Evolutionary conservation across 2,113 vertebrate genomes (phyloP).

Genomic region (Prionailurus bengalensis): DNA sequence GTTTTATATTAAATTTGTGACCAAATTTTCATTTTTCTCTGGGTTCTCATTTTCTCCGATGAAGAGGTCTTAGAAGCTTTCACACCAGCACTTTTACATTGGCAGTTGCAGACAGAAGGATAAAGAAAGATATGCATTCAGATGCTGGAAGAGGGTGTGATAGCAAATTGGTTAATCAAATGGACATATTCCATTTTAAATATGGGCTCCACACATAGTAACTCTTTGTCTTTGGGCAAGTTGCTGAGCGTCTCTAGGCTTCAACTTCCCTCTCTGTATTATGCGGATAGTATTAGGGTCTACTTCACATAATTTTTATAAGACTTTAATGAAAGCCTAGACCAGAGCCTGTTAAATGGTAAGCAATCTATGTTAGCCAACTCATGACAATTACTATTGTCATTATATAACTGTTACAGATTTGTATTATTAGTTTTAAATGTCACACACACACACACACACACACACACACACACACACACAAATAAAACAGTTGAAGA

Average conservation of each 20-base stretch:
- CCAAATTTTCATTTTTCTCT: slow-evolving; percentile 72
- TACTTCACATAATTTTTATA: background rate
- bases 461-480: background rate
- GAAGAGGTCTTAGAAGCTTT: slow-evolving; percentile 25
- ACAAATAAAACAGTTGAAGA: background rate
- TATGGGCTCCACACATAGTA: background rate
- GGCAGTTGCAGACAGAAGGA: background rate
- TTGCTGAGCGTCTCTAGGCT: background rate
- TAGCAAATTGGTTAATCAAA: background rate
- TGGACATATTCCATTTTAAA: background rate
- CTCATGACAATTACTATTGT: background rate
- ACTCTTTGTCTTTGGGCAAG: background rate
- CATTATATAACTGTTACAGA: background rate
- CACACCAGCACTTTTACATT: background rate
- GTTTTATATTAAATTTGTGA: slow-evolving; percentile 74
- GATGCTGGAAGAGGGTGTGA: background rate
- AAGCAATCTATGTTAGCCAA: background rate
- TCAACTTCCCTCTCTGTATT: background rate
- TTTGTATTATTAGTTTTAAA: slow-evolving; percentile 10
- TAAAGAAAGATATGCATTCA: background rate
- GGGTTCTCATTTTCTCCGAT: slow-evolving; percentile 58
- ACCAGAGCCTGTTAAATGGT: background rate
- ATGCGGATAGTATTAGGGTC: background rate
- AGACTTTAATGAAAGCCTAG: slow-evolving; percentile 2
- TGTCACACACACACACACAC: background rate